These are phyloP conservation scores for Chrysotoxum bicinctum DNA, from an alignment of 2,888 invertebrate genomes.

Conservation along the genomic window DNA sequence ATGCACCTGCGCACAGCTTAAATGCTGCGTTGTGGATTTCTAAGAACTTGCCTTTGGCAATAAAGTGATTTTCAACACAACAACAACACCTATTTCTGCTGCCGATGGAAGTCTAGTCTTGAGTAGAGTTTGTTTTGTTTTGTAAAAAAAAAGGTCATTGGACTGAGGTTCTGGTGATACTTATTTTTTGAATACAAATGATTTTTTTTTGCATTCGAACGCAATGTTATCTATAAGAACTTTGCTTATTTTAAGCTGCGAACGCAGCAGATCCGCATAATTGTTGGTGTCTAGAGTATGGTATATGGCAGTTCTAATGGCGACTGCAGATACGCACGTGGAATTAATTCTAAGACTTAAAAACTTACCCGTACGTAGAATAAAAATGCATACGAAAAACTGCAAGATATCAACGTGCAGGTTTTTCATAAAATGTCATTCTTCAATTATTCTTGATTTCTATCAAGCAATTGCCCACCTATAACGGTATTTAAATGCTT, in stretches of 20 bases:
- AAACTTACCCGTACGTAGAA: background rate
- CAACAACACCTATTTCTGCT: background rate
- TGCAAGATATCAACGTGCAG: constrained; percentile 40
- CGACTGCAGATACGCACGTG: constrained; percentile 47
- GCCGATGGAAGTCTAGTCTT: constrained; percentile 19
- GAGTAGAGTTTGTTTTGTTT: background rate
- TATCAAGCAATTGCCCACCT: background rate
- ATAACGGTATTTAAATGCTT: background rate
- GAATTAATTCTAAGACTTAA: constrained; percentile 46
- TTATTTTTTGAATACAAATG: constrained; percentile 55
- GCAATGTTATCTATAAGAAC: background rate
- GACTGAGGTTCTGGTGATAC: constrained; percentile 33
- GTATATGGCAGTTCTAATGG: constrained; percentile 8
- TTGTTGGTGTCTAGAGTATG: constrained; percentile 14
- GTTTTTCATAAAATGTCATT: background rate
- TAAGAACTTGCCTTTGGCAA: constrained; percentile 31
- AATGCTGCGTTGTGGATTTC: constrained; percentile 21
- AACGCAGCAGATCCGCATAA: background rate
- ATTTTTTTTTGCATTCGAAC: constrained; percentile 26
- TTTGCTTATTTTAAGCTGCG: background rate
- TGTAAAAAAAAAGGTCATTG: constrained; percentile 29
- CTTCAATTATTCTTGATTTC: background rate
- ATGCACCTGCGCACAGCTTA: constrained; percentile 47
- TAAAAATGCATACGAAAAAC: background rate
- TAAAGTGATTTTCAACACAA: constrained; percentile 2